A percentile compares a stretch with the other conserved stretches of the same genome.
Evolutionary conservation across 1,140 invertebrate species (phyloP).

Genomic region (Danaus plexippus): DNA sequence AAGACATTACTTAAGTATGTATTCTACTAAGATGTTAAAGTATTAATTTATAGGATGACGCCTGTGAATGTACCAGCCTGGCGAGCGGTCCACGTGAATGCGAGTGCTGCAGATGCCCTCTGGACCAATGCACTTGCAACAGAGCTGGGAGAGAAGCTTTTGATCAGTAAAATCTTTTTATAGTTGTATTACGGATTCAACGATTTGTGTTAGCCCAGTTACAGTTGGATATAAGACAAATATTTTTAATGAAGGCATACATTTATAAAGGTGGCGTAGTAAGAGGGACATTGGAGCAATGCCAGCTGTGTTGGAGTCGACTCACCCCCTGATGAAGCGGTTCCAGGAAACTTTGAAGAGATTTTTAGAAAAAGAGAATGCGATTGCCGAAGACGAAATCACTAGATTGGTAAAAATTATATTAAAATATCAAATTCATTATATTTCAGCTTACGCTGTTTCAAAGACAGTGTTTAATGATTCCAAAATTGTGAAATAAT

Average conservation of each 20-base stretch:
- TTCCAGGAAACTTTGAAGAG: conserved; percentile 60
- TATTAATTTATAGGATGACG: conserved; percentile 20
- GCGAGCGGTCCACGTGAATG: conserved; percentile 28
- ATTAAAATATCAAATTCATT: too few species aligned
- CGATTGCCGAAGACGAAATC: conserved; percentile 56
- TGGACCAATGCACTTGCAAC: conserved; percentile 40
- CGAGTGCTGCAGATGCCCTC: conserved; percentile 38
- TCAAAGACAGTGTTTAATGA: too few species aligned
- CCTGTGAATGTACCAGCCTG: conserved; percentile 32
- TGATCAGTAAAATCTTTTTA: conserved; percentile 32
- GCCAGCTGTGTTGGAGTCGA: conserved; percentile 59
- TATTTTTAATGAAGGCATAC: conserved; percentile 3
- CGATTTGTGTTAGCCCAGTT: too few species aligned
- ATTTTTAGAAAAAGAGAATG: conserved; percentile 62
- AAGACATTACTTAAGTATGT: too few species aligned
- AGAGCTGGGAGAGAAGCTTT: conserved; percentile 41
- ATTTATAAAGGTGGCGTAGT: conserved; percentile 41
- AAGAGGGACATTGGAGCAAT: conserved; percentile 42
- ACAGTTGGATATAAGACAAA: too few species aligned
- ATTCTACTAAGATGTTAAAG: too few species aligned
- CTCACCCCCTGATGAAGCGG: conserved; percentile 65
- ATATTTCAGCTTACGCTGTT: too few species aligned
- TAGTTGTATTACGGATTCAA: not conserved
- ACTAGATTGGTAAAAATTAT: conserved; percentile 43
- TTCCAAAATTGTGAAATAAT: too few species aligned